Base-by-base conservation (phyloP, 23 tunicate genomes). In the Ciona savignyi region DNA sequence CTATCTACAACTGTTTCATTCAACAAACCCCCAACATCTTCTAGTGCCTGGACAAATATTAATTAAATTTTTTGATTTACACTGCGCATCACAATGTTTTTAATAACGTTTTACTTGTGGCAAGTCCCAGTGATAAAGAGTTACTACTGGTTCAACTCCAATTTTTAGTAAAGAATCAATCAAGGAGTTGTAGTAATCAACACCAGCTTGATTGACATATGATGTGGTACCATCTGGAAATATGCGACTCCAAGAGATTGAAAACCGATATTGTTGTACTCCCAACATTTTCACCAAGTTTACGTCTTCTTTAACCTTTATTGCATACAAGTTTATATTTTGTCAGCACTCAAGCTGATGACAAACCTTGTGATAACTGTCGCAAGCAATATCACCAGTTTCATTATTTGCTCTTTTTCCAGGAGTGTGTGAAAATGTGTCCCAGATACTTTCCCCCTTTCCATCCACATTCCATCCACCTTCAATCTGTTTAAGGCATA, bases 401-500 rank as follows among this genome's bases (percentile, higher is more conserved):
- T 94, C 99, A 60, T 65, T 34, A 73, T 87, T 94, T 27, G 82
- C 90, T 4, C 84, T 90, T 9, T 75, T 70, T 29, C 66, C 70
- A 19, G 74, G 73, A 1, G 74, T 70, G 48, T 95, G 99, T 0
- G 96, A 48, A 70, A 89, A 95, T 33, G 80, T 81, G 69, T 95
- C 99, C 99, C 99, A 95, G 15, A 88, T 95, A 60, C 83, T 81
- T 48, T 77, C 78, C 1, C 93, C 93, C 74, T 95, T 95, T 20
- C 99, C 99, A 67, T 95, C 99, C 15, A 71, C 85, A 77, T 95
- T 51, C 99, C 99, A 95, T 28, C 86, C 99, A 0, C 99, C 99
- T 76, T 95, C 99, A 76, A 95, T 88, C 92, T 94, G 56, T 9
- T 42, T 6, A 42, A 42, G n/a, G 15, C 56, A 42, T 42, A 29